Conservation (phyloP, 2,797 vertebrate species). For the Bradypus variegatus region DNA sequence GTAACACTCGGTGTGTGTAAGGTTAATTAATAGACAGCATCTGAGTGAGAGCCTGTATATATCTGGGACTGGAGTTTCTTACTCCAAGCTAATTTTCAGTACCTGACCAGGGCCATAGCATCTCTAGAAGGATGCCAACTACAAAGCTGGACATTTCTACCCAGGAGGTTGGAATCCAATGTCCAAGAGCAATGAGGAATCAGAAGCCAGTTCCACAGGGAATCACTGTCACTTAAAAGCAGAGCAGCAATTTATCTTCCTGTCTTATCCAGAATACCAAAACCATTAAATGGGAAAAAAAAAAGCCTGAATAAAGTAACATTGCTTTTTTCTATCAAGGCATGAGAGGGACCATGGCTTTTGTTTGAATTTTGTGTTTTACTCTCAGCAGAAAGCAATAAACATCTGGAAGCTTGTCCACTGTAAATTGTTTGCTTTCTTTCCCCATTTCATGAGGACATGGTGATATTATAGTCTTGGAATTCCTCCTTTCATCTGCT, state of each 20-base stretch:
- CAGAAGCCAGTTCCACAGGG: not conserved
- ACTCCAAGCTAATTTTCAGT: not conserved
- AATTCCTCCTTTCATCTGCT: slow-evolving; percentile 55
- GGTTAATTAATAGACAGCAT: slow-evolving; percentile 33
- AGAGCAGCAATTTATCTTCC: not conserved
- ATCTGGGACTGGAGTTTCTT: not conserved
- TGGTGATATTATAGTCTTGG: slow-evolving; percentile 43
- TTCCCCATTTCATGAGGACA: slow-evolving; percentile 20
- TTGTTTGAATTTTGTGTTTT: slow-evolving; percentile 39
- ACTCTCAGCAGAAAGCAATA: slow-evolving; percentile 33
- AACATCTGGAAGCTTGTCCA: slow-evolving; percentile 50
- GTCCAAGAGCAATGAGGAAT: slow-evolving; percentile 5
- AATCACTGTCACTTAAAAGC: not conserved
- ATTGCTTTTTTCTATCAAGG: not conserved
- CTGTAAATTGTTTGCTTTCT: slow-evolving; percentile 53
- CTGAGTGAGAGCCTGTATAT: not conserved
- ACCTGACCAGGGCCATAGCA: not conserved
- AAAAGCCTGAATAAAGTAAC: not conserved
- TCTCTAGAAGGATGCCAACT: slow-evolving; percentile 2
- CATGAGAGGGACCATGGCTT: not conserved
- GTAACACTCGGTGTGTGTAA: not conserved
- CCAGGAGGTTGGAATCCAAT: not conserved
- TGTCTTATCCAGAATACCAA: not conserved
- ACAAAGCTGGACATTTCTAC: slow-evolving; percentile 1
- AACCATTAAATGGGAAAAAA: not conserved